Base-by-base conservation (phyloP, 30 jellyfish, hydroid and myxozoan genomes). In the Nemopilema nomurai region DNA sequence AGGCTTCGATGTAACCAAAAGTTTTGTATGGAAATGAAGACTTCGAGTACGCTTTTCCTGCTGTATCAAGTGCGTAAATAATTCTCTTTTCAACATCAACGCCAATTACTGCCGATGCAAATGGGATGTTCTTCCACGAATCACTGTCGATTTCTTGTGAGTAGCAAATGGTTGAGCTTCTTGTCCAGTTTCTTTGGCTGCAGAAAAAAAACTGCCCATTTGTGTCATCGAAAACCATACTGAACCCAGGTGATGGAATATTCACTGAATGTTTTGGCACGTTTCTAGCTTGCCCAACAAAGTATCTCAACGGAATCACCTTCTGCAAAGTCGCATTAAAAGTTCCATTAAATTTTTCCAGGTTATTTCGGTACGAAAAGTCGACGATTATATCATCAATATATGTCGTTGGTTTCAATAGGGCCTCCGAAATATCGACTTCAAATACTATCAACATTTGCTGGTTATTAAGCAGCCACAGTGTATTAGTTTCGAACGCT, bases 151-250 rank as follows among this genome's bases (percentile, higher is more conserved):
- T 41, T 41, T 13, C 13, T 41, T 41, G 57, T 13, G 57, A 41
- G 13, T 41, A 41, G 13, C 57, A 41, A 41, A 41, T 13, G 57
- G 57, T 41, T 13, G 57, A 41, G 6, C 57, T 41, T 41, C 57
- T 41, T 41, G 57, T n/a, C n/a, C n/a, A n/a, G n/a, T n/a, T 52
- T 0, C 86, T 51, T 33, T 26, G 68, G 0, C 28, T 21, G 66
- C 68, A 25, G 41, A 77, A 77, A 65, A 57, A 9, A 77, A 77
- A 57, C 16, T 53, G 66, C 32, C 51, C 66, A 30, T 62, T 83
- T 71, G 62, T 81, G 18, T 80, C 90, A 66, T 80, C 82, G 41
- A 18, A 67, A 16, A 80, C 30, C 69, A 80, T 65, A 33, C 90
- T 80, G 82, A 80, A 80, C 41, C 31, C 74, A 4, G 90, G 90